Percentiles rank a stretch among this genome's conserved stretches.
phyloP scores from a whole-genome alignment of 2,797 vertebrate species.

The Nyctibius grandis region DNA sequence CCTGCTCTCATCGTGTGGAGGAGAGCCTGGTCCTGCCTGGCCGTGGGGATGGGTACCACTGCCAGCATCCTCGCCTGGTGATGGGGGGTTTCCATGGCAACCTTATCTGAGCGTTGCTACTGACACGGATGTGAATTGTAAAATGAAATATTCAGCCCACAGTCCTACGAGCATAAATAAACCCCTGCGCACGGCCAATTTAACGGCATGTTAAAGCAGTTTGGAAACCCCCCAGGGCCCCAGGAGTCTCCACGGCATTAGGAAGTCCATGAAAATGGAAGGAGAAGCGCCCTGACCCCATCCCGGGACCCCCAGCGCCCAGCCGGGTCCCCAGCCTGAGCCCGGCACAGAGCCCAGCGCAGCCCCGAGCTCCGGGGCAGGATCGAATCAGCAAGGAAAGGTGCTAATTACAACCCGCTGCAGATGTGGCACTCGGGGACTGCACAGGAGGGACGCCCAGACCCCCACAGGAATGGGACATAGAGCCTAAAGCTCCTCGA shows the following conservation, averaged over 20 bases:
- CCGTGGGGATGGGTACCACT: neutral
- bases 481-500: neutral
- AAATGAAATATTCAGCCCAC: conserved; percentile 46
- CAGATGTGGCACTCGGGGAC: rapidly evolving
- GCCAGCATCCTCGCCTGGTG: conserved; percentile 43
- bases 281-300: neutral
- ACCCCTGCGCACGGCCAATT: conserved; percentile 7
- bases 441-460: neutral
- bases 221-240: neutral
- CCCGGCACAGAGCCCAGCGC: neutral
- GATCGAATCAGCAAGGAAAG: neutral
- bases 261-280: neutral
- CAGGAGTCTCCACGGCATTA: neutral
- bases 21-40: neutral
- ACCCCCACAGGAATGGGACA: rapidly evolving
- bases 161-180: neutral
- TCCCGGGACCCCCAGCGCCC: neutral
- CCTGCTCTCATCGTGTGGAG: rapidly evolving
- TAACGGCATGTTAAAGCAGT: neutral
- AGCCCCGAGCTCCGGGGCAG: neutral
- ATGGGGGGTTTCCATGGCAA: conserved; percentile 75
- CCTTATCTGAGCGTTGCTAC: conserved; percentile 50
- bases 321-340: no score
- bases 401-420: neutral
- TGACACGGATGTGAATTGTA: conserved; percentile 70